A percentile compares a stretch with the other conserved stretches of the same genome.
phyloP scores from a whole-genome alignment of 2,888 invertebrate genomes.

The Seira sanloemensis region DNA sequence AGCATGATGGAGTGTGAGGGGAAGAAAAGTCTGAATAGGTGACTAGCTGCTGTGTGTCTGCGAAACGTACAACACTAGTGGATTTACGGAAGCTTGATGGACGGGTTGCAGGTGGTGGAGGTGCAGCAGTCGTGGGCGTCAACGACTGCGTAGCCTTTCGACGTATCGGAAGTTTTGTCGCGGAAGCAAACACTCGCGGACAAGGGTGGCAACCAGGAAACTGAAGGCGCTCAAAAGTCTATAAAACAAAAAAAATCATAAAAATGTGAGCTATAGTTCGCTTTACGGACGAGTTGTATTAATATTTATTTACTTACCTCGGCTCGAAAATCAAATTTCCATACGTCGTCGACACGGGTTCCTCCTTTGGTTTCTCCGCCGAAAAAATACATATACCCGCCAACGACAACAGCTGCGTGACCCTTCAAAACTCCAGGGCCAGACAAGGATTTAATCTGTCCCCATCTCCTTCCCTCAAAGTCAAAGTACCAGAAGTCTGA shows the following conservation, averaged over 20 bases:
- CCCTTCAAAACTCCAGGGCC: constrained; percentile 85
- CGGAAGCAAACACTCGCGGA: constrained; percentile 44
- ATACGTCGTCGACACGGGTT: constrained; percentile 84
- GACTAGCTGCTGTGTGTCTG: constrained; percentile 38
- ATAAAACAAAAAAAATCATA: constrained; percentile 78
- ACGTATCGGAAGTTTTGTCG: constrained; percentile 23
- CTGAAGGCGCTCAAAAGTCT: constrained; percentile 85
- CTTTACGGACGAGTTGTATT: neutral
- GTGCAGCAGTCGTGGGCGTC: constrained; percentile 80
- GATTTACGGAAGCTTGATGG: constrained; percentile 32
- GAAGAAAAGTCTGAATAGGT: constrained; percentile 30
- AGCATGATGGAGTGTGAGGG: constrained; percentile 32
- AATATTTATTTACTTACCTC: constrained; percentile 72
- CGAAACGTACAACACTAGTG: constrained; percentile 38
- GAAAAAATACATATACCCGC: constrained; percentile 86
- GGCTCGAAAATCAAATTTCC: constrained; percentile 88
- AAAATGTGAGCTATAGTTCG: constrained; percentile 24
- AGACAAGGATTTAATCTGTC: constrained; percentile 80
- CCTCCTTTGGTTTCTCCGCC: constrained; percentile 85
- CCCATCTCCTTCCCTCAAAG: constrained; percentile 80
- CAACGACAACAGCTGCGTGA: constrained; percentile 81
- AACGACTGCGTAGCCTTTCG: constrained; percentile 75
- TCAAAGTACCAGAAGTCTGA: constrained; percentile 89
- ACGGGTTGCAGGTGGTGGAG: neutral
- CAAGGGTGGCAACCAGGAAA: constrained; percentile 77